These are phyloP conservation scores for Zaprionus bogoriensis DNA, from an alignment of 2,888 invertebrate genomes.

Conservation along the genomic window DNA sequence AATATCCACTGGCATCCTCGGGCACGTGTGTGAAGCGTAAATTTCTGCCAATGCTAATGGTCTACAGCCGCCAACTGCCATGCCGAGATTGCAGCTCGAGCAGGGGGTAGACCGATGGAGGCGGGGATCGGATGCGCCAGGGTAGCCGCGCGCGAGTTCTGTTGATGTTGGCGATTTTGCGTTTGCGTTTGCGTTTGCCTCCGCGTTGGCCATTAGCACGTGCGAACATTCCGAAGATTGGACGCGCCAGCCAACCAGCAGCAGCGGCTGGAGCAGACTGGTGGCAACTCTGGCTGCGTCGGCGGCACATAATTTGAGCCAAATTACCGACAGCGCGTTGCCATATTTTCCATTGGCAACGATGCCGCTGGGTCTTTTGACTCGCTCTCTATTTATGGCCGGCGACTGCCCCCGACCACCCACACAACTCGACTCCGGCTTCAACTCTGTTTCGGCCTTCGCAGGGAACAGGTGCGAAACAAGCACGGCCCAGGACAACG, in stretches of 20 bases:
- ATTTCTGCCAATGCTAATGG: constrained; percentile 65
- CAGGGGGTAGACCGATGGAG: background rate
- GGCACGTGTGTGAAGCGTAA: constrained; percentile 64
- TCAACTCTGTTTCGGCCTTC: background rate
- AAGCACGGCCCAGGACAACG: constrained; percentile 59
- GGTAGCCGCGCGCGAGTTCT: background rate
- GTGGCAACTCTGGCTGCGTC: constrained; percentile 39
- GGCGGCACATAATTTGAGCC: constrained; percentile 75
- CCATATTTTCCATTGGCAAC: constrained; percentile 69
- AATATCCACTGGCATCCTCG: constrained; percentile 51
- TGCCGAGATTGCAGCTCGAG: constrained; percentile 61
- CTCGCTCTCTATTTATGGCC: constrained; percentile 54
- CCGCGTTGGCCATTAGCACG: constrained; percentile 81
- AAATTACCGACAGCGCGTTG: constrained; percentile 77
- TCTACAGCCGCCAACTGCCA: constrained; percentile 51
- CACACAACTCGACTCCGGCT: no score
- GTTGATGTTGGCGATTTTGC: constrained; percentile 50
- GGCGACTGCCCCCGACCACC: no score
- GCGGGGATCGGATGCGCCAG: background rate
- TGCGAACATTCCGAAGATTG: constrained; percentile 80
- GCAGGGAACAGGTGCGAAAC: constrained; percentile 76
- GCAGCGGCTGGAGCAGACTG: no score
- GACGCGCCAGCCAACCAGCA: constrained; percentile 7
- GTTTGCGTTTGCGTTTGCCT: no score
- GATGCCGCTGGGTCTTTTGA: constrained; percentile 61